These are phyloP conservation scores for Bruchidius siliquastri DNA, from an alignment of 2,888 invertebrate genomes.

Conservation along the genomic window DNA sequence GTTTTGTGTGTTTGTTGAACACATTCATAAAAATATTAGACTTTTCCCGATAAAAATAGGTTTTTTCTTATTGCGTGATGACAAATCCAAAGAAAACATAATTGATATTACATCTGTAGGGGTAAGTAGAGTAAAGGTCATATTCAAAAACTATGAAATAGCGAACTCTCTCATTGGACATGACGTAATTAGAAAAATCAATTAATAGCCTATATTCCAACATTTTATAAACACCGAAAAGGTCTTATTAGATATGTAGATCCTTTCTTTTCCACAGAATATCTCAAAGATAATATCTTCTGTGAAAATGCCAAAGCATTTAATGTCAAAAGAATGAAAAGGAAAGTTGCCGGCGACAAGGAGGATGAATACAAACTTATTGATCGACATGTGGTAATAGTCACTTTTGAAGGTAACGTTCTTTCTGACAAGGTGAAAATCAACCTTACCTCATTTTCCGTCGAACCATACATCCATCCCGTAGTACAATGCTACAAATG, in stretches of 20 bases:
- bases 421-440: constrained; percentile 5
- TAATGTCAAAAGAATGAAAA: constrained; percentile 3
- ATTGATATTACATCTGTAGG: constrained; percentile 1
- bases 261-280: background rate
- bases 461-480: constrained; percentile 3
- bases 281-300: background rate
- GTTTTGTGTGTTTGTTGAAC: constrained; percentile 1
- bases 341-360: background rate
- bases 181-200: constrained; percentile 2
- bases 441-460: constrained; percentile 1
- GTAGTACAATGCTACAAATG: constrained; percentile 7
- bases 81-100: background rate
- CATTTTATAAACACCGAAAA: constrained; percentile 1
- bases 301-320: background rate
- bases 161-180: background rate
- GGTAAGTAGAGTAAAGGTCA: constrained; percentile 1
- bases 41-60: constrained; percentile 6
- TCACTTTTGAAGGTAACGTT: background rate
- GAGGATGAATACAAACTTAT: background rate
- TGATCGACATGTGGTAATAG: no score
- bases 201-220: background rate
- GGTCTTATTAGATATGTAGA: background rate
- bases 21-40: constrained; percentile 2
- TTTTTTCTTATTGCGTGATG: background rate
- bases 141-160: background rate